phyloP scores from a whole-genome alignment of 1,140 invertebrate species.

The Phocides pigmalion region DNA sequence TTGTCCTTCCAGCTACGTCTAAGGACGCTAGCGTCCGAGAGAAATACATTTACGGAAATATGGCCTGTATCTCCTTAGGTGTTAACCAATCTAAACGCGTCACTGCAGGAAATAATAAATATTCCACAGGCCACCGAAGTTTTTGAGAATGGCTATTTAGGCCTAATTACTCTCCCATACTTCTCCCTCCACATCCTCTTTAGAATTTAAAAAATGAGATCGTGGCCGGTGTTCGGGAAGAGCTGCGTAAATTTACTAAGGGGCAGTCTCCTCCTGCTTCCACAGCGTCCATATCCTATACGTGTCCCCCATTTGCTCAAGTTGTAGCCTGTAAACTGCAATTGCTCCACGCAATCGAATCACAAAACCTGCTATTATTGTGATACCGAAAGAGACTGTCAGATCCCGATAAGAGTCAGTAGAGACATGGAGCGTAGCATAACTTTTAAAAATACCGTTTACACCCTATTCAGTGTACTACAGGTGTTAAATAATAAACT shows the following conservation, averaged over 20 bases:
- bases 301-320: no score
- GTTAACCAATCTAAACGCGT: neutral
- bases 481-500: slow-evolving; percentile 34
- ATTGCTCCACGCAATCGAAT: neutral
- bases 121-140: slow-evolving; percentile 5
- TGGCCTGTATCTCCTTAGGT: neutral
- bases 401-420: neutral
- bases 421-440: neutral
- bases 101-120: neutral
- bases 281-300: neutral
- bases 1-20: no score
- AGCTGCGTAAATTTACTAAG: neutral
- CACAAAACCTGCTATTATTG: neutral
- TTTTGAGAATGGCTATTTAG: neutral
- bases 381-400: neutral
- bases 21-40: no score
- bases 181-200: neutral
- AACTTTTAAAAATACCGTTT: neutral
- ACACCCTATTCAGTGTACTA: slow-evolving; percentile 6
- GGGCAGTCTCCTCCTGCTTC: no score
- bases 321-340: neutral
- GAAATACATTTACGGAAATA: no score
- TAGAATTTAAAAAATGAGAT: neutral
- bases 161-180: no score
- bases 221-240: neutral